Evolutionary conservation across 2,797 vertebrate species (phyloP).

Genomic region (Sebastolobus alascanus): DNA sequence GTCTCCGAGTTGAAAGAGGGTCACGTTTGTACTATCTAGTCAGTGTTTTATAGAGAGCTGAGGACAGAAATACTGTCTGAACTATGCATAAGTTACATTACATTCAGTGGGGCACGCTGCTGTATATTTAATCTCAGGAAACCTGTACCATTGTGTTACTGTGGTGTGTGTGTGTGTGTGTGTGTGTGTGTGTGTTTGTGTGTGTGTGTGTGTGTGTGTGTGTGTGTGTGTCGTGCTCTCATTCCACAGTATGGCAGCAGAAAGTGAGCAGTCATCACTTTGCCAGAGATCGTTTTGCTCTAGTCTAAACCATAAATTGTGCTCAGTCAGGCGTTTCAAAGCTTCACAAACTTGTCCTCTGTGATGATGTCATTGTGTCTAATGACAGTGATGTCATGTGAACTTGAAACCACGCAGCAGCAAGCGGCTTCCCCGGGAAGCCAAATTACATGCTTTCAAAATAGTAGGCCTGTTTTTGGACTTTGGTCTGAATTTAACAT

Average conservation of each 20-base stretch:
- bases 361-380: conserved; percentile 77
- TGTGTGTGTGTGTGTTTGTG: conserved; percentile 29
- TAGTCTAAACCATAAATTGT: conserved; percentile 69
- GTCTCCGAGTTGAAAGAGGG: conserved; percentile 34
- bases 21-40: conserved; percentile 49
- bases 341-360: conserved; percentile 55
- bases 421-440: conserved; percentile 45
- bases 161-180: conserved; percentile 23
- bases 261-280: conserved; percentile 67
- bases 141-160: conserved; percentile 49
- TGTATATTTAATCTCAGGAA: conserved; percentile 66
- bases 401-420: conserved; percentile 55
- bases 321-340: conserved; percentile 64
- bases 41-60: conserved; percentile 34
- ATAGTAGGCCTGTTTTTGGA: conserved; percentile 44
- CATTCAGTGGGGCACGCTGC: conserved; percentile 48
- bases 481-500: conserved; percentile 56
- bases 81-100: conserved; percentile 55
- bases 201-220: conserved; percentile 32
- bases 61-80: conserved; percentile 48
- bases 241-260: conserved; percentile 35
- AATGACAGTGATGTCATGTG: conserved; percentile 81
- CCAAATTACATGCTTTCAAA: conserved; percentile 75
- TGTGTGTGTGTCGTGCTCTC: conserved; percentile 24
- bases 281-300: conserved; percentile 49